Evolutionary conservation across 2,797 vertebrate species (phyloP).

Genomic region (Lepilemur septentrionalis): DNA sequence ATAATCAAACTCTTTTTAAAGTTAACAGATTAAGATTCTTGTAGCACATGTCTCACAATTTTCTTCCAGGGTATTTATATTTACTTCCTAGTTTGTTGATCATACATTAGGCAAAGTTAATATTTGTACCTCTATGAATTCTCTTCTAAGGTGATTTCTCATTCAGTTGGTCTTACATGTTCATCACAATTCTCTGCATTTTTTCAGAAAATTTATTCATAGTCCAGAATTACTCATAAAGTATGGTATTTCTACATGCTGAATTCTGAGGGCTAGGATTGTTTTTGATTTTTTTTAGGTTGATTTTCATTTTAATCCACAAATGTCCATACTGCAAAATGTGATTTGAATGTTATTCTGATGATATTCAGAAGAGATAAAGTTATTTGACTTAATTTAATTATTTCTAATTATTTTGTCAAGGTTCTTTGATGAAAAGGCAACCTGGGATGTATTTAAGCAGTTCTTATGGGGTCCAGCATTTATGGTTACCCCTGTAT

Average conservation of each 20-base stretch:
- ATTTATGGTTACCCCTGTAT: slow-evolving; percentile 89
- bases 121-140: background rate
- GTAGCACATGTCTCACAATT: background rate
- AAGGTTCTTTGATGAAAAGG: slow-evolving; percentile 89
- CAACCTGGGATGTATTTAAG: slow-evolving; percentile 89
- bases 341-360: background rate
- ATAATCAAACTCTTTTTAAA: background rate
- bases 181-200: background rate
- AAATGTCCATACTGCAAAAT: background rate
- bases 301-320: background rate
- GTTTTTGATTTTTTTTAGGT: background rate
- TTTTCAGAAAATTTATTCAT: background rate
- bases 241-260: background rate
- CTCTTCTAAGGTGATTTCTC: background rate
- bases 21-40: background rate
- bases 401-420: slow-evolving; percentile 16
- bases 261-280: background rate
- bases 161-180: background rate
- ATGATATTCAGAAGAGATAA: background rate
- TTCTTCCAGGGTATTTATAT: background rate
- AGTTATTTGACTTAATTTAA: background rate
- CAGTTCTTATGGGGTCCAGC: slow-evolving; percentile 95
- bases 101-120: background rate
- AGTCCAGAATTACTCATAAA: background rate
- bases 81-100: background rate